Percentiles rank a stretch among this genome's conserved stretches.
Conservation (phyloP, 2,113 vertebrate species). For the Toxotes chatareus region DNA sequence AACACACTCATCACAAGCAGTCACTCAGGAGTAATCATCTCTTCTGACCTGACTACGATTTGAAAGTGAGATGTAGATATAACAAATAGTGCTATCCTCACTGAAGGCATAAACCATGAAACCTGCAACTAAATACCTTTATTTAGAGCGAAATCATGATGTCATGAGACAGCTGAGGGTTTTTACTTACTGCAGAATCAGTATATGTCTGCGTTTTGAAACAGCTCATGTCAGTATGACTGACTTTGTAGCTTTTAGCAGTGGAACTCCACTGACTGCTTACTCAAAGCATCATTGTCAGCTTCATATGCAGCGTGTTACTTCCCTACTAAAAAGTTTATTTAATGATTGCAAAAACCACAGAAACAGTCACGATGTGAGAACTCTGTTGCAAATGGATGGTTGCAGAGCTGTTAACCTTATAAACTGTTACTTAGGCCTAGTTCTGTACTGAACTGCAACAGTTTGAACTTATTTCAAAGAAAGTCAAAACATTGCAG, state of each 20-base stretch:
- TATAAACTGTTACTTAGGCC: neutral
- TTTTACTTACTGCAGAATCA: neutral
- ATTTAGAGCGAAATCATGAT: neutral
- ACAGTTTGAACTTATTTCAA: neutral
- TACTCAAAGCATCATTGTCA: neutral
- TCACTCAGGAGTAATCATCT: neutral
- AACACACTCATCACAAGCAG: conserved; percentile 4
- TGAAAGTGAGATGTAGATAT: neutral
- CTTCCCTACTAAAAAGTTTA: neutral
- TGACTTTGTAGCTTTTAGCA: neutral
- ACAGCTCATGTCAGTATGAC: neutral
- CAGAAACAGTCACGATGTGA: neutral
- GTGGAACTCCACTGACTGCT: conserved; percentile 12
- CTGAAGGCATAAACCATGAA: neutral
- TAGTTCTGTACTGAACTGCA: neutral
- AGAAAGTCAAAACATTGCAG: neutral
- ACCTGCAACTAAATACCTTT: neutral
- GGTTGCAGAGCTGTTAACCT: neutral
- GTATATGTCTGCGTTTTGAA: neutral
- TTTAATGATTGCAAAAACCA: neutral
- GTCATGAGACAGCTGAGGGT: neutral
- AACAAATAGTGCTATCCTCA: neutral
- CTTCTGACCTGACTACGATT: rapidly evolving
- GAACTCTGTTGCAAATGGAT: neutral
- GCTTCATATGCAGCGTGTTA: neutral